A percentile compares a stretch with the other conserved stretches of the same genome.
These are phyloP conservation scores for Gymnogyps californianus DNA, from an alignment of 2,113 vertebrate genomes.

Conservation along the genomic window DNA sequence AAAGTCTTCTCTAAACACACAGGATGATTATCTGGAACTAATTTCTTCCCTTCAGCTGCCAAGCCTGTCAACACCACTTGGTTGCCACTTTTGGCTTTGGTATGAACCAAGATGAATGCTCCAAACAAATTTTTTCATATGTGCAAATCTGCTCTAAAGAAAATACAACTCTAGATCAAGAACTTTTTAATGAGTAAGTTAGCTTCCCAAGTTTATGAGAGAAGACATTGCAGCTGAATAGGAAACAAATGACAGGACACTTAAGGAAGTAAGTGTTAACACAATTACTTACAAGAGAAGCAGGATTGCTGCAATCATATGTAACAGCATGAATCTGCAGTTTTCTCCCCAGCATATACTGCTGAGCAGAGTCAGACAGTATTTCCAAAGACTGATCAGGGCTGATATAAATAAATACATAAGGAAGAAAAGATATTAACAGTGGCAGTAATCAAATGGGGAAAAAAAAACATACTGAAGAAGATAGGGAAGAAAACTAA, in stretches of 20 bases:
- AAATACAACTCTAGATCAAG: neutral
- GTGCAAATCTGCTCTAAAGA: neutral
- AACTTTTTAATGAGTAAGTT: neutral
- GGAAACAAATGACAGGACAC: neutral
- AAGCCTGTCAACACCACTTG: neutral
- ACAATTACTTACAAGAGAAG: slow-evolving; percentile 67
- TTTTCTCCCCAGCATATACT: slow-evolving; percentile 60
- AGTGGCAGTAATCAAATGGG: neutral
- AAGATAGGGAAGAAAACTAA: neutral
- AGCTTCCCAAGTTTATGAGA: neutral
- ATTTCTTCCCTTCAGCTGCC: neutral
- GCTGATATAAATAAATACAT: slow-evolving; percentile 49
- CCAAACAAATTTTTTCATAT: neutral
- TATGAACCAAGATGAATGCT: neutral
- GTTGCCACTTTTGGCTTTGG: neutral
- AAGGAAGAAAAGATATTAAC: neutral
- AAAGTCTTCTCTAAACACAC: neutral
- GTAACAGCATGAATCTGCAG: slow-evolving; percentile 66
- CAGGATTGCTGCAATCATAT: slow-evolving; percentile 69
- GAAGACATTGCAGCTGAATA: neutral
- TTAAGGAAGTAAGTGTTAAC: neutral
- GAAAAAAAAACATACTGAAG: neutral
- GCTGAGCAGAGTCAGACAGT: slow-evolving; percentile 71
- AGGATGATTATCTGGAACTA: neutral
- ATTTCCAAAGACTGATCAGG: slow-evolving; percentile 77